Base-by-base conservation (phyloP, 2,797 vertebrate species). In the Denticeps clupeoides region DNA sequence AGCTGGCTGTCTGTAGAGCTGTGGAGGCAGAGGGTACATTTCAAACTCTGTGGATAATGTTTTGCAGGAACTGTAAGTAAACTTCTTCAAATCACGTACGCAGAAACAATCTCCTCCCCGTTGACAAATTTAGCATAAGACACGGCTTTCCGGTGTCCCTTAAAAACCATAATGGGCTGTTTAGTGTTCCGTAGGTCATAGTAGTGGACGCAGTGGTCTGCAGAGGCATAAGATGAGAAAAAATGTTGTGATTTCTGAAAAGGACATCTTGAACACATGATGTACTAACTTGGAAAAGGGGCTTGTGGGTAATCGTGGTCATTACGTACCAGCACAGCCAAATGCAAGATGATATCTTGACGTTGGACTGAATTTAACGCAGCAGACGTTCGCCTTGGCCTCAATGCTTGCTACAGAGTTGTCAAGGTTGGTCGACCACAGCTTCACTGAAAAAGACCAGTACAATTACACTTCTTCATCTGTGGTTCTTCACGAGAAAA, bases 191-290 rank as follows among this genome's bases (percentile, higher is more conserved):
- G 88, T 45, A 99, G 89, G 70, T 99, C 95, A 1, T 99, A 99
- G 82, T 99, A 99, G 79, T 98, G 93, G 64, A 99, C 95, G 80
- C 95, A 99, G 84, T 97, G 95, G 85, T 99, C 94, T 98, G 75
- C 1, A 45, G 59, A 43, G 56, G 25, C 11, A 31, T 2, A 19
- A 49, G 7, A 11, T 38, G 48, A 22, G 2, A 19, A 53, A 1
- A 15, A 33, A 4, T 9, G 18, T 12, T 24, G 44, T 9, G 4
- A 43, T 29, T 11, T 5, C 7, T 11, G 29, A 13, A 10, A 21
- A 15, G 18, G 23, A n/a, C 1, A 16, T 11, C 27, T 26, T 15
- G 32, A 16, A 19, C 28, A 45, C 10, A 11, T 32, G n/a, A 12
- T 12, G 12, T 3, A 2, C 12, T 4, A 13, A 32, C 32, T n/a